Percentiles rank a stretch among this genome's conserved stretches.
Conservation (phyloP, 2,797 vertebrate genomes). For the Gallirallus australis region DNA sequence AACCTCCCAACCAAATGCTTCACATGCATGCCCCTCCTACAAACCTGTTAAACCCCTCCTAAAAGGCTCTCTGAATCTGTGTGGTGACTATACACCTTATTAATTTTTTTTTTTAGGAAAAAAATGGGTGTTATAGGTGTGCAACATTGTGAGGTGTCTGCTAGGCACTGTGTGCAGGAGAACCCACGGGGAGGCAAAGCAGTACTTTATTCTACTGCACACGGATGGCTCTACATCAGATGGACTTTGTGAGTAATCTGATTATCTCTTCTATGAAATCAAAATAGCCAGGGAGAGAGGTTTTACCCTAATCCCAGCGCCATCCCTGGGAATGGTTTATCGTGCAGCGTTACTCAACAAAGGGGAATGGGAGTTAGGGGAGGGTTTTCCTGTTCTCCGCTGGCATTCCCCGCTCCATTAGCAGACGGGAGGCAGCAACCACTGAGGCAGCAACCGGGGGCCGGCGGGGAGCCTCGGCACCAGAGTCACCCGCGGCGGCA, state of each 20-base stretch:
- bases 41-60: not conserved
- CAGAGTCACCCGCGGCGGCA: not conserved
- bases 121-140: not conserved
- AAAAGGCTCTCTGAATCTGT: not conserved
- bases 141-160: not conserved
- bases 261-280: not conserved
- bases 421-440: not conserved
- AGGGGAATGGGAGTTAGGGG: not conserved
- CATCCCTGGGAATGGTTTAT: not conserved
- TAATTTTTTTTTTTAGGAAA: not conserved
- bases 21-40: not conserved
- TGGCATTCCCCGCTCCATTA: not conserved
- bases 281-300: not conserved
- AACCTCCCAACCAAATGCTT: not conserved
- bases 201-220: not conserved
- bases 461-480: not conserved
- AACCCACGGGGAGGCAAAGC: not conserved
- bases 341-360: not conserved
- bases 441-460: not conserved
- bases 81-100: fast-evolving
- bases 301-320: conserved; percentile 1
- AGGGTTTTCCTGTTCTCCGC: not conserved
- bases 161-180: not conserved
- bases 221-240: not conserved
- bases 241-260: not conserved